phyloP scores from a whole-genome alignment of 1,140 invertebrate species.

The Cataglyphis hispanica region DNA sequence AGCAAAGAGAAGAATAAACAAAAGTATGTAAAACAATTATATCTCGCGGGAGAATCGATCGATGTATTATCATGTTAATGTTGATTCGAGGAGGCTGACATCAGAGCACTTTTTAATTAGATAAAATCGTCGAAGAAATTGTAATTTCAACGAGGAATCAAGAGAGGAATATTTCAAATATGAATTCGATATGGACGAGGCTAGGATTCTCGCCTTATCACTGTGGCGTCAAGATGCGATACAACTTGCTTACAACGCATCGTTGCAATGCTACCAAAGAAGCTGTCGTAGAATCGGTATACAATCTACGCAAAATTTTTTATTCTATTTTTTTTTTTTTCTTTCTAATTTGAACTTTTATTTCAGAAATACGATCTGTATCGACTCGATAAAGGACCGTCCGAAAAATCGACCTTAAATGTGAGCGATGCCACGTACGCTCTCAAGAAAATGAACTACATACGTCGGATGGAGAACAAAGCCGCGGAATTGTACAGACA shows the following conservation, averaged over 20 bases:
- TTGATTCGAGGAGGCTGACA: background rate
- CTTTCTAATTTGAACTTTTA: background rate
- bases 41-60: background rate
- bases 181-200: conserved; percentile 15
- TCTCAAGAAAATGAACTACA: conserved; percentile 88
- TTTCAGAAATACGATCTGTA: conserved; percentile 70
- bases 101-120: background rate
- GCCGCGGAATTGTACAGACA: conserved; percentile 92
- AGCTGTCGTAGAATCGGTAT: conserved; percentile 42
- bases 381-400: conserved; percentile 61
- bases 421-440: conserved; percentile 46
- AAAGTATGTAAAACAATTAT: background rate
- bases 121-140: background rate
- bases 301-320: background rate
- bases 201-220: background rate
- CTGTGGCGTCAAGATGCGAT: background rate
- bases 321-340: background rate
- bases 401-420: background rate
- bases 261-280: background rate
- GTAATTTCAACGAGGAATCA: background rate
- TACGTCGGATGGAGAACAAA: conserved; percentile 91
- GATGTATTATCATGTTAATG: background rate
- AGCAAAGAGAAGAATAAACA: background rate
- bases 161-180: background rate
- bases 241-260: background rate